Evolutionary conservation across 2,113 vertebrate genomes (phyloP).

Genomic region (Paramisgurnus dabryanus): DNA sequence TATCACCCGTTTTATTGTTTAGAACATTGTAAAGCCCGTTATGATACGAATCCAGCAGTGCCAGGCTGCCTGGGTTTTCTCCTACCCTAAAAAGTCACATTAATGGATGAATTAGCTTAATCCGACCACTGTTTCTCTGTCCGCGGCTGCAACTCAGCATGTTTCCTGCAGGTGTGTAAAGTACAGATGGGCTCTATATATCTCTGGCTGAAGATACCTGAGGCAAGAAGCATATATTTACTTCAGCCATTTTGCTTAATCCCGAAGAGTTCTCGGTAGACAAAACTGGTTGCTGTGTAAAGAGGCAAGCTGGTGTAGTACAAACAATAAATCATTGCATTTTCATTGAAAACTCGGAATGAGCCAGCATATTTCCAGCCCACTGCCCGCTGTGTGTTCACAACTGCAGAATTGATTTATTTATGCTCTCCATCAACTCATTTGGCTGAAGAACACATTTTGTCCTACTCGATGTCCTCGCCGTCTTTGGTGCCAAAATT

Average conservation of each 20-base stretch:
- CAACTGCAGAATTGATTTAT: slow-evolving; percentile 33
- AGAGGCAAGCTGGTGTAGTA: not conserved
- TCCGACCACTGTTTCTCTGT: slow-evolving; percentile 5
- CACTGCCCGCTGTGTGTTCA: slow-evolving; percentile 19
- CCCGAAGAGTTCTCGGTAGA: not conserved
- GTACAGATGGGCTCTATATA: slow-evolving; percentile 52
- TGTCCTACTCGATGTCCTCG: slow-evolving; percentile 20
- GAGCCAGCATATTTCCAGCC: slow-evolving; percentile 38
- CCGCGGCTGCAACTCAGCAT: slow-evolving; percentile 35
- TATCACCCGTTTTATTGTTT: slow-evolving; percentile 38
- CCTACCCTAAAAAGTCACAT: slow-evolving; percentile 36
- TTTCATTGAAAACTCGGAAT: slow-evolving; percentile 32
- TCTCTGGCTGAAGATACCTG: slow-evolving; percentile 47
- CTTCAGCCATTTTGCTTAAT: slow-evolving; percentile 18
- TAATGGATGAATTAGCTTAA: slow-evolving; percentile 36
- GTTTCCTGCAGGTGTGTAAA: slow-evolving; percentile 57
- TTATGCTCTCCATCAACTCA: slow-evolving; percentile 25
- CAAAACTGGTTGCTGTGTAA: slow-evolving; percentile 18
- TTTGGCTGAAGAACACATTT: slow-evolving; percentile 31
- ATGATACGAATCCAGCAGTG: not conserved
- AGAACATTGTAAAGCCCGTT: slow-evolving; percentile 29
- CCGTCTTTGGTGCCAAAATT: slow-evolving; percentile 2
- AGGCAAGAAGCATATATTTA: slow-evolving; percentile 35
- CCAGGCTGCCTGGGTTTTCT: slow-evolving; percentile 11
- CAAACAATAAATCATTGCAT: slow-evolving; percentile 44